These are phyloP conservation scores for Hyles vespertilio DNA, from an alignment of 1,140 invertebrate genomes.

Conservation along the genomic window DNA sequence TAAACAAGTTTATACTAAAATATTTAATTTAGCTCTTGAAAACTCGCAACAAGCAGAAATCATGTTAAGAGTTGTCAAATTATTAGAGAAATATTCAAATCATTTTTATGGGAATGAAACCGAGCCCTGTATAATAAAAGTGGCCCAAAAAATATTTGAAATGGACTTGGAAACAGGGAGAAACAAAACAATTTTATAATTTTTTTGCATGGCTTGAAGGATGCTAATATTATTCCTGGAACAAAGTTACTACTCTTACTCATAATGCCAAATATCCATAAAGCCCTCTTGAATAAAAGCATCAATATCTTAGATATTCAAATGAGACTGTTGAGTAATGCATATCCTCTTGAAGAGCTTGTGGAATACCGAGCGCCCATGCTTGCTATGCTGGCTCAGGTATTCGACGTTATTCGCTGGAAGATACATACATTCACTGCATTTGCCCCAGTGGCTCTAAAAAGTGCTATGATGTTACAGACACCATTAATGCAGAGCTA, in stretches of 20 bases:
- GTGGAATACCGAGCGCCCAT: constrained; percentile 51
- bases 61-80: constrained; percentile 47
- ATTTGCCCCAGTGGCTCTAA: constrained; percentile 33
- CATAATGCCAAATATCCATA: constrained; percentile 59
- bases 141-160: constrained; percentile 36
- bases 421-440: constrained; percentile 45
- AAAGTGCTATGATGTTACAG: constrained; percentile 42
- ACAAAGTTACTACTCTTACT: constrained; percentile 49
- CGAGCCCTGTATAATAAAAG: constrained; percentile 42
- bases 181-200: constrained; percentile 44
- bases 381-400: constrained; percentile 55
- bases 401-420: constrained; percentile 49
- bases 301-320: constrained; percentile 39
- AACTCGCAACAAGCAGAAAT: constrained; percentile 48
- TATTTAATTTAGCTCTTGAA: constrained; percentile 49
- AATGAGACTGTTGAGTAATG: constrained; percentile 37
- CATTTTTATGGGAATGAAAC: constrained; percentile 53
- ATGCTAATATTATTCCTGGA: constrained; percentile 33
- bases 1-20: constrained; percentile 40
- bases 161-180: constrained; percentile 26
- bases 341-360: constrained; percentile 41
- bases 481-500: constrained; percentile 40
- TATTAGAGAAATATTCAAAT: constrained; percentile 44
- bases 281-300: constrained; percentile 40
- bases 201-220: constrained; percentile 46